Evolutionary conservation across 2,888 invertebrate species (phyloP).

Genomic region (Steinernema hermaphroditum): DNA sequence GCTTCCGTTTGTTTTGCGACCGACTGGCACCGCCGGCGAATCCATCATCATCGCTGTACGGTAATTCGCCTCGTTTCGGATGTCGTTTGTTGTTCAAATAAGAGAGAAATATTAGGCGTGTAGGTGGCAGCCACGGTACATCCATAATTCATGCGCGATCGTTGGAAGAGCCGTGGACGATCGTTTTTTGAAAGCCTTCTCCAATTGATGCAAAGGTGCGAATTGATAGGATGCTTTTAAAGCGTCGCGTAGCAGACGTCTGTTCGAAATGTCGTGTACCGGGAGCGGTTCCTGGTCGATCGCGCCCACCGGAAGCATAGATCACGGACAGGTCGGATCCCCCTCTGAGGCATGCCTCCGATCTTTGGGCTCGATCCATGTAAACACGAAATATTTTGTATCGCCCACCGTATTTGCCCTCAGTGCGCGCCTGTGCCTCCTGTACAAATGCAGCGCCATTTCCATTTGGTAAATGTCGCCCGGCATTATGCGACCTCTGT

Average conservation of each 20-base stretch:
- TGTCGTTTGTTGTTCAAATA: conserved; percentile 7
- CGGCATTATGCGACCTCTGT: too few species aligned
- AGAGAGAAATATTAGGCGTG: not conserved
- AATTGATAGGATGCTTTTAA: too few species aligned
- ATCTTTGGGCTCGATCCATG: not conserved
- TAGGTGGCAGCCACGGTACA: not conserved
- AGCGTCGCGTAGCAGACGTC: too few species aligned
- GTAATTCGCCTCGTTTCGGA: not conserved
- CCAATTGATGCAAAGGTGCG: too few species aligned
- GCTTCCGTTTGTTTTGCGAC: conserved; percentile 19
- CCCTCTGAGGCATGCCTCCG: not conserved
- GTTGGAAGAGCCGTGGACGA: not conserved
- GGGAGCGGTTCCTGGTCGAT: too few species aligned
- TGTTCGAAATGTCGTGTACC: too few species aligned
- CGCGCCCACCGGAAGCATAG: too few species aligned
- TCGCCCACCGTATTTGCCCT: not conserved
- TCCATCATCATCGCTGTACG: conserved; percentile 13
- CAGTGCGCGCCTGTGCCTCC: not conserved
- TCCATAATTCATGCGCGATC: conserved; percentile 23
- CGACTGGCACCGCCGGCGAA: conserved; percentile 4
- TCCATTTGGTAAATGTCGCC: conserved; percentile 23
- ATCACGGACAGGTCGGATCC: too few species aligned
- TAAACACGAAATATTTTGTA: conserved; percentile 1
- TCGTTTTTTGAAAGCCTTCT: not conserved
- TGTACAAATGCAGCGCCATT: conserved; percentile 50